Evolutionary conservation across 2,888 invertebrate genomes (phyloP).

Genomic region (Dascillus cervinus): DNA sequence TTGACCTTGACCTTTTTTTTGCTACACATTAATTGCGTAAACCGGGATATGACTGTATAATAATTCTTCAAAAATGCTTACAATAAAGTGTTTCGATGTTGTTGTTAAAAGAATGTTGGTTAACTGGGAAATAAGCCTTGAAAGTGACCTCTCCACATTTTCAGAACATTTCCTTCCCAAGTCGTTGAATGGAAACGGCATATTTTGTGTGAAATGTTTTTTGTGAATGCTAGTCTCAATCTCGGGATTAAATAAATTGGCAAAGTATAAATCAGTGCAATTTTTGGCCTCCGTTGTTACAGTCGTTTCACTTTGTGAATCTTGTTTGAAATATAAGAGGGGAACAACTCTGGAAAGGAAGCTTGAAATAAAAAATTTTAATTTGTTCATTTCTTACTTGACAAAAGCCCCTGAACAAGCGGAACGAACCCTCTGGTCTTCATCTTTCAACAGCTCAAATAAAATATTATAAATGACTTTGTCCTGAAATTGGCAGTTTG

Average conservation of each 20-base stretch:
- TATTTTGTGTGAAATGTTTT: constrained; percentile 44
- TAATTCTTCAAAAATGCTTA: no score
- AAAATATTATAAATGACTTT: constrained; percentile 54
- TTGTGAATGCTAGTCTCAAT: constrained; percentile 30
- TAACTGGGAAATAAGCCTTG: constrained; percentile 48
- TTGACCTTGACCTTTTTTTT: no score
- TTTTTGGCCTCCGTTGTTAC: constrained; percentile 46
- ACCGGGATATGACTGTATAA: no score
- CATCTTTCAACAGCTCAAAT: constrained; percentile 59
- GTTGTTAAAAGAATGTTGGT: constrained; percentile 51
- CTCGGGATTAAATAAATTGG: constrained; percentile 21
- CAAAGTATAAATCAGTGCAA: constrained; percentile 36
- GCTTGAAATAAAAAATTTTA: constrained; percentile 5
- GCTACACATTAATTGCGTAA: no score
- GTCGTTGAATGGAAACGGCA: constrained; percentile 45
- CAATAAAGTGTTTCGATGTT: constrained; percentile 59
- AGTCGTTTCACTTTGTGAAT: constrained; percentile 47
- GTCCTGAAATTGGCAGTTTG: constrained; percentile 48
- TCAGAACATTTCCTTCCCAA: constrained; percentile 28
- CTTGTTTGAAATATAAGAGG: constrained; percentile 39
- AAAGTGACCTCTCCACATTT: constrained; percentile 47
- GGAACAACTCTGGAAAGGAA: constrained; percentile 42
- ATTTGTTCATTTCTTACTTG: constrained; percentile 42
- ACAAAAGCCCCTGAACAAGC: constrained; percentile 62
- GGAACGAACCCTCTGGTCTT: constrained; percentile 68